Evolutionary conservation across 2,888 invertebrate species (phyloP).

Genomic region (Drosophila mettleri): DNA sequence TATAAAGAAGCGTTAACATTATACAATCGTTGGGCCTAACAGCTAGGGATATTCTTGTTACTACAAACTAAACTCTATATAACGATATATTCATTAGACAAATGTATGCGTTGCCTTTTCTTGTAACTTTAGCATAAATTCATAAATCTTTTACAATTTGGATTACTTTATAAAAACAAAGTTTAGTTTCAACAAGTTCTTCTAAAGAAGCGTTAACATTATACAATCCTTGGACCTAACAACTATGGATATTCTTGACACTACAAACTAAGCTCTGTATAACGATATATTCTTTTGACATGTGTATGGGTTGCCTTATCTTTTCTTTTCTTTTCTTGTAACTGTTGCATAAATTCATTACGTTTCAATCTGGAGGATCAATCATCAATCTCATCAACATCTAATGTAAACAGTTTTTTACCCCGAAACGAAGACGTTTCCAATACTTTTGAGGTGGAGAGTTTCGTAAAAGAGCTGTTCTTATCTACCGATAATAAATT

Average conservation of each 20-base stretch:
- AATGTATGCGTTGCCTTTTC: too few species aligned
- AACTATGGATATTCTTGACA: constrained; percentile 53
- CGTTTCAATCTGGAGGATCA: constrained; percentile 19
- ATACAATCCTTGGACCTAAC: constrained; percentile 58
- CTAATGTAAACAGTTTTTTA: constrained; percentile 80
- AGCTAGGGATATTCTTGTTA: constrained; percentile 52
- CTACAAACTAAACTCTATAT: constrained; percentile 54
- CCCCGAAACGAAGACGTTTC: constrained; percentile 81
- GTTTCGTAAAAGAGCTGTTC: constrained; percentile 26
- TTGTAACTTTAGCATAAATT: too few species aligned
- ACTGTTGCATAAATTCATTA: constrained; percentile 57
- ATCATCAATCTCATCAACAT: constrained; percentile 81
- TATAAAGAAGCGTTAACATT: constrained; percentile 78
- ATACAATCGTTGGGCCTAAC: constrained; percentile 58
- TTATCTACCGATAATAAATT: constrained; percentile 16
- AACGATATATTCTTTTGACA: constrained; percentile 60
- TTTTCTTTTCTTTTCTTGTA: constrained; percentile 29
- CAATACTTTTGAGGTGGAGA: constrained; percentile 52
- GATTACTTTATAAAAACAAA: constrained; percentile 55
- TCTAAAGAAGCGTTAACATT: constrained; percentile 78
- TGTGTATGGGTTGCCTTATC: constrained; percentile 59
- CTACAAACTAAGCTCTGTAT: constrained; percentile 56
- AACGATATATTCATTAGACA: too few species aligned
- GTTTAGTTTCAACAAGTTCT: constrained; percentile 65
- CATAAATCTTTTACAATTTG: constrained; percentile 59